Conservation (phyloP, 2,888 invertebrate species). For the Luffia ferchaultella region DNA sequence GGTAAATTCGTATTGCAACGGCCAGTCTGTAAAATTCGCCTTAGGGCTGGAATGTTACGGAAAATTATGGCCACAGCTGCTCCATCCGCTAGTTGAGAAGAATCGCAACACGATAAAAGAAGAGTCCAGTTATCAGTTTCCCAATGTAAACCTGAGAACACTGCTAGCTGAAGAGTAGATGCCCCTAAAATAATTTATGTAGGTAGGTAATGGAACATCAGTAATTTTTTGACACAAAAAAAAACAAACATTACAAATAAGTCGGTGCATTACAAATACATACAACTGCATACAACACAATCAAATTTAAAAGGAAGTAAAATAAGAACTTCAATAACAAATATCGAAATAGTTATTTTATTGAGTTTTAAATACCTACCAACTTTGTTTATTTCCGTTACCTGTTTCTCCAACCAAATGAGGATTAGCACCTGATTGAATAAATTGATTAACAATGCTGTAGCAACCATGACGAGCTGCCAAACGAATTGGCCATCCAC, state of each 20-base stretch:
- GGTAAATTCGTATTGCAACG: constrained; percentile 51
- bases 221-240: background rate
- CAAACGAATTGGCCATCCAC: constrained; percentile 51
- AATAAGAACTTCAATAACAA: no score
- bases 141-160: constrained; percentile 47
- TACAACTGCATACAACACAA: no score
- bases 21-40: constrained; percentile 43
- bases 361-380: no score
- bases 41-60: constrained; percentile 37
- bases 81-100: constrained; percentile 54
- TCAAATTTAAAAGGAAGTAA: no score
- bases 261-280: no score
- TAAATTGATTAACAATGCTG: constrained; percentile 34
- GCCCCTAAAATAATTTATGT: constrained; percentile 32
- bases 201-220: background rate
- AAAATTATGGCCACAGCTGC: constrained; percentile 56
- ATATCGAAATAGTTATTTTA: no score
- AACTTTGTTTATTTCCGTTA: no score
- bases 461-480: constrained; percentile 44
- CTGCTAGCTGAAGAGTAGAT: constrained; percentile 51
- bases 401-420: constrained; percentile 47
- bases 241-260: no score
- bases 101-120: constrained; percentile 47
- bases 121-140: constrained; percentile 38
- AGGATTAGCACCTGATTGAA: constrained; percentile 49